Percentiles rank a stretch among this genome's conserved stretches.
Conservation (phyloP, 2,888 invertebrate species). For the Callyntrura sp. region DNA sequence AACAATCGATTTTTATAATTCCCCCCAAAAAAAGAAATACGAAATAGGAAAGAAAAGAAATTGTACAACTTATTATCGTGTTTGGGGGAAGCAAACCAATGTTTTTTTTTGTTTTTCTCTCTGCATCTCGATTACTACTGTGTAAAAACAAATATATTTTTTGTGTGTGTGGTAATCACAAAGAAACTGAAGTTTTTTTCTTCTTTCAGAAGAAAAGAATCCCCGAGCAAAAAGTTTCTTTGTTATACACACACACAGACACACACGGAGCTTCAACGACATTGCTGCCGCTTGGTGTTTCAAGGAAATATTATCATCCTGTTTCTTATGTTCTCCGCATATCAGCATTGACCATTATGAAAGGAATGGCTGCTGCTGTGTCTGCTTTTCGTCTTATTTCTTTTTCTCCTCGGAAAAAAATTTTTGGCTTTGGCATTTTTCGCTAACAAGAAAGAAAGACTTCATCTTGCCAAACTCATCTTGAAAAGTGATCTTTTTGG, state of each 20-base stretch:
- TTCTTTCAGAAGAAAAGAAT: not conserved
- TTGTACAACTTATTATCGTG: not conserved
- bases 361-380: slow-evolving; percentile 47
- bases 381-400: not conserved
- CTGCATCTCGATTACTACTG: not conserved
- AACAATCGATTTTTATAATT: slow-evolving; percentile 54
- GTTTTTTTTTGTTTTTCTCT: slow-evolving; percentile 30
- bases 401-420: slow-evolving; percentile 23
- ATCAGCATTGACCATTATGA: slow-evolving; percentile 70
- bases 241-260: too few species aligned
- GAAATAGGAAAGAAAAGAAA: slow-evolving; percentile 4
- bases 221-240: slow-evolving; percentile 11
- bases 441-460: slow-evolving; percentile 53
- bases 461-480: slow-evolving; percentile 76
- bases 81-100: slow-evolving; percentile 22
- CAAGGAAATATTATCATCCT: slow-evolving; percentile 43
- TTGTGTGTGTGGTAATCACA: slow-evolving; percentile 60
- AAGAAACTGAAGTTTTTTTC: slow-evolving; percentile 65
- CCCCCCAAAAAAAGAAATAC: not conserved
- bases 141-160: slow-evolving; percentile 1
- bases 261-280: too few species aligned
- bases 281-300: not conserved
- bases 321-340: not conserved
- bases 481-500: slow-evolving; percentile 73
- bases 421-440: slow-evolving; percentile 64